These are phyloP conservation scores for Eledone cirrhosa DNA, from an alignment of 2,888 invertebrate genomes.

Conservation along the genomic window DNA sequence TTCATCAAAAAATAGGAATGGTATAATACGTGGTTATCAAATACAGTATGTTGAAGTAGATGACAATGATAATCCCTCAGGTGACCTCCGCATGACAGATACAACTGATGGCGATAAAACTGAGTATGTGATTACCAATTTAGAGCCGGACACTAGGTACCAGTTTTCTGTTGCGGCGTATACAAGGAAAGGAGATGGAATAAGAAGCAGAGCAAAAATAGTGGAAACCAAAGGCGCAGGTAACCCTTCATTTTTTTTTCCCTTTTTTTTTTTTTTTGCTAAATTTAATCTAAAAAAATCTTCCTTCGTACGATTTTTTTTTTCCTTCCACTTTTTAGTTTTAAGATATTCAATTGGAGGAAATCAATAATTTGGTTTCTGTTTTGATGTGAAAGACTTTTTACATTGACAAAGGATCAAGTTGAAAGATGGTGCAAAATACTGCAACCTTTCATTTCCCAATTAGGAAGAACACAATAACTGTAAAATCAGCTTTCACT, in stretches of 20 bases:
- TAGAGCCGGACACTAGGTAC: slow-evolving; percentile 95
- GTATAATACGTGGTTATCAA: slow-evolving; percentile 95
- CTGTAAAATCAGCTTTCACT: no score
- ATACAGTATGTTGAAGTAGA: slow-evolving; percentile 69
- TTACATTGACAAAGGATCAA: no score
- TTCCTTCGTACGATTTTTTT: slow-evolving; percentile 36
- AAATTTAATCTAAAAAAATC: no score
- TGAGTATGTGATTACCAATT: slow-evolving; percentile 81
- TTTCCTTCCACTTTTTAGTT: slow-evolving; percentile 66
- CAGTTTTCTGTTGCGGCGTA: slow-evolving; percentile 88
- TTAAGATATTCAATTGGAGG: slow-evolving; percentile 65
- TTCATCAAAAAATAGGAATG: slow-evolving; percentile 88
- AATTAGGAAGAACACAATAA: no score
- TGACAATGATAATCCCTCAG: slow-evolving; percentile 45
- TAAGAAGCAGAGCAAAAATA: slow-evolving; percentile 84
- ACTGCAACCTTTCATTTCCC: no score
- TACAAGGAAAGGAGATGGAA: slow-evolving; percentile 96
- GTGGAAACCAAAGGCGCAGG: slow-evolving; percentile 76
- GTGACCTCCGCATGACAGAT: slow-evolving; percentile 74
- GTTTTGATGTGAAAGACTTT: no score
- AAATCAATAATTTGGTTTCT: no score
- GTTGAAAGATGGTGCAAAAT: no score
- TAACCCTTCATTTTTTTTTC: slow-evolving; percentile 32
- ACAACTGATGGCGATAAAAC: slow-evolving; percentile 83
- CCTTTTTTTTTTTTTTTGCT: neutral